These are phyloP conservation scores for Melanotaenia nigrans DNA, from an alignment of 2,797 vertebrate species.

Conservation along the genomic window DNA sequence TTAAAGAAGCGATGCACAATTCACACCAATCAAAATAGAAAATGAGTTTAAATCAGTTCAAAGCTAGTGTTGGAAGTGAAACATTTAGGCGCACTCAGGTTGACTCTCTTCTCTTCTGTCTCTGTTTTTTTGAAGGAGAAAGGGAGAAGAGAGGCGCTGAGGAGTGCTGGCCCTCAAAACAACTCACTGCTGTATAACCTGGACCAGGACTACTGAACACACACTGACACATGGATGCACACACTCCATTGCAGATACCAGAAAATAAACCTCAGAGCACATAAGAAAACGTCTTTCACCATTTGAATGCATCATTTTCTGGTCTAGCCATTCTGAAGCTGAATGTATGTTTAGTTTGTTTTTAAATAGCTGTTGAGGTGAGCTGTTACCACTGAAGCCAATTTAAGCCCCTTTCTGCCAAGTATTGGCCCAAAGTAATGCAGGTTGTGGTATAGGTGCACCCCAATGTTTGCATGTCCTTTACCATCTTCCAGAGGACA, in stretches of 20 bases:
- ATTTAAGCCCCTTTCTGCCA: slow-evolving; percentile 3
- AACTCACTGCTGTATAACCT: slow-evolving; percentile 84
- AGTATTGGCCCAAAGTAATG: background rate
- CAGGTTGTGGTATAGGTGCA: slow-evolving; percentile 2
- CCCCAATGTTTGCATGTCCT: slow-evolving; percentile 4
- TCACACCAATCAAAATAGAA: background rate
- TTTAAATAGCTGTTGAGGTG: slow-evolving; percentile 16
- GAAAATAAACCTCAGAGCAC: slow-evolving; percentile 5
- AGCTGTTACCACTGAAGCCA: background rate
- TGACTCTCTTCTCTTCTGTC: slow-evolving; percentile 89
- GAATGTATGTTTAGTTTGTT: slow-evolving; percentile 12
- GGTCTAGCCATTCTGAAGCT: slow-evolving; percentile 15
- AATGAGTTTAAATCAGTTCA: slow-evolving; percentile 2
- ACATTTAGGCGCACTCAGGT: slow-evolving; percentile 69
- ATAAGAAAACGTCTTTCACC: background rate
- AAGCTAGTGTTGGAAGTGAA: slow-evolving; percentile 31
- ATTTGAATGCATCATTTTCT: background rate
- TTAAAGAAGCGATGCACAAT: background rate
- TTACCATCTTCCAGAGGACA: background rate
- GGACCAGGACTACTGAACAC: slow-evolving; percentile 84
- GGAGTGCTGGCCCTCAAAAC: slow-evolving; percentile 78
- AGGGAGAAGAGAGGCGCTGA: slow-evolving; percentile 88
- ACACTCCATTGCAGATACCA: slow-evolving; percentile 29
- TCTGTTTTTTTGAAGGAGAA: slow-evolving; percentile 90
- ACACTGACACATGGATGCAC: slow-evolving; percentile 47